These are phyloP conservation scores for Nomada fabriciana DNA, from an alignment of 2,888 invertebrate genomes.

Conservation along the genomic window DNA sequence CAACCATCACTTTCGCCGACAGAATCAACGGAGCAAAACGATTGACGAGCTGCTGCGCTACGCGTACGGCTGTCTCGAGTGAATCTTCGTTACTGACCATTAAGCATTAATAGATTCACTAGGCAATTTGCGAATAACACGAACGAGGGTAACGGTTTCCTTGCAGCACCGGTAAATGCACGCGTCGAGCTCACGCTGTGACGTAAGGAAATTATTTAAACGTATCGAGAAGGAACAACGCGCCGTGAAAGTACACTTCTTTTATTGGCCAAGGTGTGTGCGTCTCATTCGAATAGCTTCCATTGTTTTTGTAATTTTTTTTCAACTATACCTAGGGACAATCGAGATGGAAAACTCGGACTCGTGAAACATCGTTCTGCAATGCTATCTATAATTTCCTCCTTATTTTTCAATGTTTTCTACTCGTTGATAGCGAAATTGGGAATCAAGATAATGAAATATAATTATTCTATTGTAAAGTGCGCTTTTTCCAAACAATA, in stretches of 20 bases:
- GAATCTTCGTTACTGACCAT: constrained; percentile 57
- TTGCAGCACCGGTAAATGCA: constrained; percentile 33
- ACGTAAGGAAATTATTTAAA: constrained; percentile 38
- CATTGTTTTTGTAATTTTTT: no score
- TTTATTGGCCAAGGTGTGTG: not conserved
- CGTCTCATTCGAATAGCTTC: no score
- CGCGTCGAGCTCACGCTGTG: constrained; percentile 26
- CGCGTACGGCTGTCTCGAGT: constrained; percentile 62
- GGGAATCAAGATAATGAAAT: no score
- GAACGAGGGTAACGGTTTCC: constrained; percentile 48
- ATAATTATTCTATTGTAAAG: no score
- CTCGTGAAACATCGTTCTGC: no score
- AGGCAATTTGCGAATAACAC: constrained; percentile 49
- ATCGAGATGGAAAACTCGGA: no score
- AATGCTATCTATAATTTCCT: no score
- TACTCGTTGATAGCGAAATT: no score
- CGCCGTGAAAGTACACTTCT: not conserved
- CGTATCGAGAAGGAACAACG: not conserved
- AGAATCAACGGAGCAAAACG: constrained; percentile 75
- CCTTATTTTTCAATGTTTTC: no score
- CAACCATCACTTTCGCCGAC: constrained; percentile 75
- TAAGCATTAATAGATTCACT: constrained; percentile 48
- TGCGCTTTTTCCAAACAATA: no score
- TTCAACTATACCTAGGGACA: no score
- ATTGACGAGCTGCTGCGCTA: constrained; percentile 67